Base-by-base conservation (phyloP, 1,140 invertebrate species). In the Leptinotarsa lineolata region DNA sequence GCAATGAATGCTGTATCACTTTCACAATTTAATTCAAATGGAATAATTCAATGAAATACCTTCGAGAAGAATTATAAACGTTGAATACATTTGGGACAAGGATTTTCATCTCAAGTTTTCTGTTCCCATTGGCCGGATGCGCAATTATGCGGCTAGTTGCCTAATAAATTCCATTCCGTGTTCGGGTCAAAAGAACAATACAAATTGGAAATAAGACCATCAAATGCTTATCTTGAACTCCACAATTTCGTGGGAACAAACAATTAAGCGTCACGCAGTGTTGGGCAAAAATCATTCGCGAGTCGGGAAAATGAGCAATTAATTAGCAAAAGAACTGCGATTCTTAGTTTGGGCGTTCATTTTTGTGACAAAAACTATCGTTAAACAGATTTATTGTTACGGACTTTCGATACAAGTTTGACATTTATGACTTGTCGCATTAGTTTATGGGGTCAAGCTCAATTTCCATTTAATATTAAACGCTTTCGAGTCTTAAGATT, bases 231-330 rank as follows among this genome's bases (percentile, higher is more conserved):
- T 67, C 65, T 39, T 16, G 30, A 46, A 67, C 30, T 67, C 16
- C 30, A 30, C 24, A 46, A 67, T 3, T 67, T 21, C 65, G 65
- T 67, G 65, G 44, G n/a, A 67, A 67, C 18, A 67, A 67, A 67
- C 65, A 44, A 67, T 67, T 67, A 67, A 46, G 20, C n/a, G n/a
- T 22, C 65, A 67, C 65, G 65, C 65, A 67, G 24, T 16, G 30
- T 64, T 22, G 22, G 30, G 30, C 30, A 64, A 64, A 64, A 64
- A 64, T 64, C 61, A 64, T 20, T 20, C 21, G n/a, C 61, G 21
- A 30, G 4, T 30, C 15, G 24, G 21, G 18, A 64, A 64, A 64
- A 64, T 64, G 66, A n/a, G 39, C 46, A 48, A 66, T 67, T 65
- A 64, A 64, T 64, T 64, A 64, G 24, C 21, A 18, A 21, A n/a